Base-by-base conservation (phyloP, 2,113 vertebrate genomes). In the Dipodomys merriami region DNA sequence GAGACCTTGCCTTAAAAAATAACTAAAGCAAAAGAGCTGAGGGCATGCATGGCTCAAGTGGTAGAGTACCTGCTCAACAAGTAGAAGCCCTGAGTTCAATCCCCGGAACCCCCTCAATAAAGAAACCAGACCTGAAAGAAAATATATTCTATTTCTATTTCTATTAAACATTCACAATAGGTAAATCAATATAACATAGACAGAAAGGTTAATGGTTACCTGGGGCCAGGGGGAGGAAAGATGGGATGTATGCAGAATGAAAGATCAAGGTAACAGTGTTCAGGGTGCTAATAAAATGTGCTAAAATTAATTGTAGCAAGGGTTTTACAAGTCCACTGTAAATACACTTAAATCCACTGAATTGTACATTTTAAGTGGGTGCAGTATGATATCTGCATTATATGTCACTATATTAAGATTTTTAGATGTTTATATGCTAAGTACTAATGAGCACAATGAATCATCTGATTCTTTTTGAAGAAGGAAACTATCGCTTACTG, bases 401-500 rank as follows among this genome's bases (percentile, higher is more conserved):
- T 33, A 27, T 53, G 8, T 68, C 27, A 73, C 35, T 76, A 83
- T 57, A 39, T 78, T 69, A 86, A 33, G 25, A 77, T 12, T 49
- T 83, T 5, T 68, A 30, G 78, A 30, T 81, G 4, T 78, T 73
- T 78, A 35, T 79, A n/a, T 85, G 49, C 60, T 79, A 68, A 93
- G 39, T 44, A 39, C 25, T 79, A 69, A 68, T 53, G 8, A 91
- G 35, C 19, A 80, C 92, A 78, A 49, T 53, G 64, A 93, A 81
- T 39, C 27, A 76, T 33, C 5, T 16, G 3, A n/a, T 83, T 85
- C 39, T 27, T 72, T 93, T 90, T 92, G 10, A 49, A 64, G 65
- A 95, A 60, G 29, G 57, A 80, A 44, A 57, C 22, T 88, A 5
- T 62, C 8, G 1, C 80, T 88, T 92, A 27, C n/a, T 79, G 96